A percentile compares a stretch with the other conserved stretches of the same genome.
Evolutionary conservation across 2,113 vertebrate genomes (phyloP).

Genomic region (Pelobates fuscus): DNA sequence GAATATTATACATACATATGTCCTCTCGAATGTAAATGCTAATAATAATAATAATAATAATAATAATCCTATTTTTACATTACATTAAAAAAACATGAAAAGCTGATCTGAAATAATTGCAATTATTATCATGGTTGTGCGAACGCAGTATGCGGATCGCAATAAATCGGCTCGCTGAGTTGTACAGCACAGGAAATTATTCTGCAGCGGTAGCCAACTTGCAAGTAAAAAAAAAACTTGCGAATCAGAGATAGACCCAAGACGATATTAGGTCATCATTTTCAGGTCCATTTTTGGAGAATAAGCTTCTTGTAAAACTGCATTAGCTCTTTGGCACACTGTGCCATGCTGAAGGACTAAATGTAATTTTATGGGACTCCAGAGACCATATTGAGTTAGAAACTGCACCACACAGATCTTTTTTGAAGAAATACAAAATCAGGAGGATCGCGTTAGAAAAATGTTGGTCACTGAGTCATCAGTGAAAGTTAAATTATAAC

Average conservation of each 20-base stretch:
- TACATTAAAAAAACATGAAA: no score
- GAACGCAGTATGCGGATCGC: neutral
- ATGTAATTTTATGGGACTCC: constrained; percentile 18
- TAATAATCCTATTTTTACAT: no score
- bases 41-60: no score
- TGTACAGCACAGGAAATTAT: neutral
- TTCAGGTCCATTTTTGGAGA: constrained; percentile 28
- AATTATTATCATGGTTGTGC: no score
- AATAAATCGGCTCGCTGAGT: neutral
- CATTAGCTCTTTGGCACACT: constrained; percentile 4
- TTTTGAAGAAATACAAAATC: neutral
- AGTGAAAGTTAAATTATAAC: no score
- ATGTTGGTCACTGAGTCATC: no score
- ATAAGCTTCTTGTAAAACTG: neutral
- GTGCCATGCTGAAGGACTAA: constrained; percentile 2
- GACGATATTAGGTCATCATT: constrained; percentile 39
- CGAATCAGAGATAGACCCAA: neutral
- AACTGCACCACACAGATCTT: neutral
- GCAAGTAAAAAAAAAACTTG: neutral
- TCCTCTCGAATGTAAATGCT: no score
- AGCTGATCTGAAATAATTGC: no score
- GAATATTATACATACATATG: no score
- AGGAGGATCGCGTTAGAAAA: neutral
- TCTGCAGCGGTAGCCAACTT: neutral
- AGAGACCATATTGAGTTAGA: neutral